Evolutionary conservation across 2,113 vertebrate species (phyloP).

Genomic region (Phyllostomus hastatus): DNA sequence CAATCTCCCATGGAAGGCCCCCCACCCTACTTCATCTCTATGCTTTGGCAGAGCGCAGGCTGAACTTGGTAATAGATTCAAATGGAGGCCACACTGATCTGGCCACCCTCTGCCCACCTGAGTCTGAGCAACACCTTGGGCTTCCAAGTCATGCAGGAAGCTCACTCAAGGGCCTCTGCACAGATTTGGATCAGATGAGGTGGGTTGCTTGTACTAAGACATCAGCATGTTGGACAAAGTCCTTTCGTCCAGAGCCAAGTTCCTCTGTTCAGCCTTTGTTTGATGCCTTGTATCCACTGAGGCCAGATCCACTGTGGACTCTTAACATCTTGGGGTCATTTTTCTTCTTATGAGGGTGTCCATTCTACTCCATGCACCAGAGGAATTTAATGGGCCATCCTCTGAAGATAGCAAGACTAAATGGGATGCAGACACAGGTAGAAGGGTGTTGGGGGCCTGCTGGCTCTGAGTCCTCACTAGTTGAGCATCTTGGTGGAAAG

Average conservation of each 20-base stretch:
- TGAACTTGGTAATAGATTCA: not conserved
- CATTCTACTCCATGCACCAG: not conserved
- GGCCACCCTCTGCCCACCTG: not conserved
- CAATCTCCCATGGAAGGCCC: rapidly evolving
- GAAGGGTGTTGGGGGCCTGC: not conserved
- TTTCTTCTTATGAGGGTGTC: not conserved
- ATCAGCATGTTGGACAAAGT: not conserved
- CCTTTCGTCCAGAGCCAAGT: not conserved
- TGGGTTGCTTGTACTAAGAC: not conserved
- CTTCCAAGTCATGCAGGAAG: not conserved
- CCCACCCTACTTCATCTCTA: not conserved
- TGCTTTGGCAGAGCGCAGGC: not conserved
- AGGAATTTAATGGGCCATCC: too few relatives aligned
- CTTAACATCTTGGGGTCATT: not conserved
- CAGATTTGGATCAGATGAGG: not conserved
- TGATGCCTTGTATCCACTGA: not conserved
- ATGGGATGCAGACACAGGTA: not conserved
- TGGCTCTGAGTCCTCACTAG: not conserved
- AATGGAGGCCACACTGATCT: not conserved
- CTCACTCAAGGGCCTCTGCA: not conserved
- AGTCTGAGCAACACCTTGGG: not conserved
- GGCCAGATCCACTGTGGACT: not conserved
- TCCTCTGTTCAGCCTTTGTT: not conserved
- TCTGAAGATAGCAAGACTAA: not conserved
- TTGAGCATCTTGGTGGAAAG: not conserved